Conservation (phyloP, 1,140 invertebrate genomes). For the Drosophila cardini region DNA sequence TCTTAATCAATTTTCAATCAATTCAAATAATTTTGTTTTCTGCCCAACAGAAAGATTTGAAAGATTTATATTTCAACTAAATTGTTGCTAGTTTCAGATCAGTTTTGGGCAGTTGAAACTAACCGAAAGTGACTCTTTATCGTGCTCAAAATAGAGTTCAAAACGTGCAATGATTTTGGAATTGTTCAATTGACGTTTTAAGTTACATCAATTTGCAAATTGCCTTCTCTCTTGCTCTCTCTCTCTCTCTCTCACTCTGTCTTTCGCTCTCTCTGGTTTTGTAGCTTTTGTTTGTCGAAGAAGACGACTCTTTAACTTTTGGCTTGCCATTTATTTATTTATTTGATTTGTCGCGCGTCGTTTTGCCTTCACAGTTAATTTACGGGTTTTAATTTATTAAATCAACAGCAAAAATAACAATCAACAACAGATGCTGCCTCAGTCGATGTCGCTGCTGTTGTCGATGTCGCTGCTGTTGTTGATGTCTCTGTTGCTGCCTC, state of each 20-base stretch:
- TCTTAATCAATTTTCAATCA: neutral
- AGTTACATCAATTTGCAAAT: constrained; percentile 42
- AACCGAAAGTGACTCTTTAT: constrained; percentile 14
- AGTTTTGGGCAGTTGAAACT: constrained; percentile 13
- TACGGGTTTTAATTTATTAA: constrained; percentile 73
- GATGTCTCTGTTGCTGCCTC: neutral
- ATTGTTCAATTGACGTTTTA: constrained; percentile 47
- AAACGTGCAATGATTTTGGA: constrained; percentile 42
- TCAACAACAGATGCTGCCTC: constrained; percentile 55
- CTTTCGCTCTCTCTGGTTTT: neutral
- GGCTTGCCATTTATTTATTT: constrained; percentile 55
- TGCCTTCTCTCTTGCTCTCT: neutral
- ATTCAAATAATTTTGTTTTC: neutral
- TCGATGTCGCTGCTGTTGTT: constrained; percentile 3
- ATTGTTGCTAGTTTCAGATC: neutral
- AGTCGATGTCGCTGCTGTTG: constrained; percentile 4
- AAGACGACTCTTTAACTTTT: constrained; percentile 39
- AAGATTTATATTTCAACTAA: neutral
- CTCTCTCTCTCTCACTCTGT: neutral
- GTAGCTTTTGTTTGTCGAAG: constrained; percentile 9
- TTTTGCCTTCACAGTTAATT: constrained; percentile 72
- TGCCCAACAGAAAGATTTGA: neutral
- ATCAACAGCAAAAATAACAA: constrained; percentile 64
- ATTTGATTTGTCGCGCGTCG: constrained; percentile 70
- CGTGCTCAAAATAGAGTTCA: constrained; percentile 36